phyloP scores from a whole-genome alignment of 2,113 vertebrate genomes.

The Pholis gunnellus region DNA sequence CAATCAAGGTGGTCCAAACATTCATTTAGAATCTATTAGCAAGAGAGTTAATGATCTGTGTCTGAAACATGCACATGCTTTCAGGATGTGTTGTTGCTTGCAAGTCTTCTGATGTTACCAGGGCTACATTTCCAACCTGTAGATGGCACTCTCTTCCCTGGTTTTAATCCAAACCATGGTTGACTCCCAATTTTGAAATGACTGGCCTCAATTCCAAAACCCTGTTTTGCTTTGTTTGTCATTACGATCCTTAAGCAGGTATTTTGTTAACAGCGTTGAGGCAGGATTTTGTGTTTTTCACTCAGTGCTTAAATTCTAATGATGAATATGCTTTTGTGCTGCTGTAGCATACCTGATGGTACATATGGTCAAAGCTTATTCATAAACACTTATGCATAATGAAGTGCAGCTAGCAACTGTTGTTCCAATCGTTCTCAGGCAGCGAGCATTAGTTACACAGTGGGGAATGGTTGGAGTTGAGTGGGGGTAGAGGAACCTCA shows the following conservation, averaged over 20 bases:
- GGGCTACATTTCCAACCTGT: slow-evolving; percentile 67
- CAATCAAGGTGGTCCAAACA: slow-evolving; percentile 9
- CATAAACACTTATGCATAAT: slow-evolving; percentile 69
- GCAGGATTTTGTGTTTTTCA: slow-evolving; percentile 1
- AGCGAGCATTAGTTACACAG: slow-evolving; percentile 76
- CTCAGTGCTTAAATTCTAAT: neutral
- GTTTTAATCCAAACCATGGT: slow-evolving; percentile 71
- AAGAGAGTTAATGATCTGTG: slow-evolving; percentile 24
- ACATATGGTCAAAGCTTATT: slow-evolving; percentile 65
- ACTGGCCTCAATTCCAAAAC: slow-evolving; percentile 60
- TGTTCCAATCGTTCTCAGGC: slow-evolving; percentile 73
- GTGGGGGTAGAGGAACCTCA: slow-evolving; percentile 74
- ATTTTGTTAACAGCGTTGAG: slow-evolving; percentile 33
- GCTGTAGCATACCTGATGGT: slow-evolving; percentile 48
- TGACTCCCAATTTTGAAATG: slow-evolving; percentile 67
- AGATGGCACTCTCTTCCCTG: slow-evolving; percentile 79
- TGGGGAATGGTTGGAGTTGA: slow-evolving; percentile 75
- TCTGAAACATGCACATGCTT: slow-evolving; percentile 23
- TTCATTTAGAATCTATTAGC: slow-evolving; percentile 31
- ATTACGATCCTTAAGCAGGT: slow-evolving; percentile 35
- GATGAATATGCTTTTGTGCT: slow-evolving; percentile 12
- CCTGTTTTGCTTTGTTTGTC: slow-evolving; percentile 60
- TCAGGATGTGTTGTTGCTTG: slow-evolving; percentile 19
- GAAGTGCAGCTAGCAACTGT: slow-evolving; percentile 73
- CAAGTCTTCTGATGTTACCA: slow-evolving; percentile 25